Conservation (phyloP, 1,140 invertebrate genomes). For the Cylas formicarius region DNA sequence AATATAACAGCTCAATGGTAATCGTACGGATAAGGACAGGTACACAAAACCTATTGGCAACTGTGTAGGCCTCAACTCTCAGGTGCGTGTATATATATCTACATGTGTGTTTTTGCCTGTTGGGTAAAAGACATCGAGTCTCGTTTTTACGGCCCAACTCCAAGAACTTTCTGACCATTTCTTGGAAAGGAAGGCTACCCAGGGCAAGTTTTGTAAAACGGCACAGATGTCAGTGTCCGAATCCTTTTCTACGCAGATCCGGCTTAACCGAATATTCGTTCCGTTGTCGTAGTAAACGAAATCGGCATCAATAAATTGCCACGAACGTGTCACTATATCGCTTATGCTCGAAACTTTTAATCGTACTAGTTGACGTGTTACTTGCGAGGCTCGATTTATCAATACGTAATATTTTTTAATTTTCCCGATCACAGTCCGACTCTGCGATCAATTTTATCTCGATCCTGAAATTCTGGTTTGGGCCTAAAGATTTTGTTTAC, state of each 20-base stretch:
- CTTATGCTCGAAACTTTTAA: background rate
- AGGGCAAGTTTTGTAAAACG: constrained; percentile 23
- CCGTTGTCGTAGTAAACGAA: no score
- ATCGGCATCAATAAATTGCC: constrained; percentile 9
- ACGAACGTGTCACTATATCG: constrained; percentile 11
- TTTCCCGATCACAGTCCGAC: no score
- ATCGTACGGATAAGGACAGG: background rate
- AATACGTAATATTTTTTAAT: no score
- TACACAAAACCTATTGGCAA: constrained; percentile 3
- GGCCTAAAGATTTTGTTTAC: no score
- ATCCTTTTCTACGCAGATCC: no score
- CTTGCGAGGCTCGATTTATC: no score
- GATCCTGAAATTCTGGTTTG: no score
- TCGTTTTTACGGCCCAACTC: constrained; percentile 23
- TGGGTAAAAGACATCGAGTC: constrained; percentile 22
- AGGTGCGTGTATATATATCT: constrained; percentile 15
- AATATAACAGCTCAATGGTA: constrained; percentile 1
- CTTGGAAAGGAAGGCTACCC: constrained; percentile 22
- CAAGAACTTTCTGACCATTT: constrained; percentile 21
- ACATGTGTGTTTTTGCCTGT: constrained; percentile 22
- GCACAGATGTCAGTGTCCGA: no score
- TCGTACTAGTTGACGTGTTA: background rate
- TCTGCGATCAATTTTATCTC: no score
- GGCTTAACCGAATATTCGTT: no score
- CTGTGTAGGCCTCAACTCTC: constrained; percentile 14